phyloP scores from a whole-genome alignment of 2,797 vertebrate species.

The Hydrophis major region DNA sequence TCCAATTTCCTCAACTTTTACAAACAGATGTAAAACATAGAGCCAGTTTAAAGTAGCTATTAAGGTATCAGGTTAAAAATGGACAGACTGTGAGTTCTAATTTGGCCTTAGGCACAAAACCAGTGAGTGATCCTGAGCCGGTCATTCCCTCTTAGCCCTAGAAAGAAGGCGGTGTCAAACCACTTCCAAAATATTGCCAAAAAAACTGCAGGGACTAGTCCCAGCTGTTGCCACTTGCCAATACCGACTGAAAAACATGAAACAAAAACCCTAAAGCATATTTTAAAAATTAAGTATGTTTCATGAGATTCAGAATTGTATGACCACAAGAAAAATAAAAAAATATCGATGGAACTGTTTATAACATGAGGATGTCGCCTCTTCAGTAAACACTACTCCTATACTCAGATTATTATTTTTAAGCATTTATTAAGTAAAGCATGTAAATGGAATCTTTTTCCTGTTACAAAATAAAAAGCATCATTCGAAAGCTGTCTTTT shows the following conservation, averaged over 20 bases:
- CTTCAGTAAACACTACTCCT: background rate
- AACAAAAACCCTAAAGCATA: background rate
- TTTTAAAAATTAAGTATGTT: background rate
- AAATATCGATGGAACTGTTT: background rate
- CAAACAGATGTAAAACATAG: background rate
- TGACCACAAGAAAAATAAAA: background rate
- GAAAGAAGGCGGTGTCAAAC: background rate
- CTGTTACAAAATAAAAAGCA: background rate
- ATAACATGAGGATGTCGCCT: background rate
- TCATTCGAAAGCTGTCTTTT: background rate
- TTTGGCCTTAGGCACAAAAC: background rate
- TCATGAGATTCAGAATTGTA: background rate
- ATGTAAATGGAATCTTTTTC: background rate
- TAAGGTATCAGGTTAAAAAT: background rate
- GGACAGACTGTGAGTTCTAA: background rate
- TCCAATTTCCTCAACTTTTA: background rate
- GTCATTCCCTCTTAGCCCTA: background rate
- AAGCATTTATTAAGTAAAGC: background rate
- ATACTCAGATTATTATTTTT: background rate
- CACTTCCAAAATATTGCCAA: background rate
- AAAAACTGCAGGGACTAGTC: background rate
- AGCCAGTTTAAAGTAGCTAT: background rate
- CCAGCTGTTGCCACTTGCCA: background rate
- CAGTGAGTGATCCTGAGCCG: background rate
- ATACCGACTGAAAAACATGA: background rate